Evolutionary conservation across 1,140 invertebrate genomes (phyloP).

Genomic region (Diachasmimorpha longicaudata): DNA sequence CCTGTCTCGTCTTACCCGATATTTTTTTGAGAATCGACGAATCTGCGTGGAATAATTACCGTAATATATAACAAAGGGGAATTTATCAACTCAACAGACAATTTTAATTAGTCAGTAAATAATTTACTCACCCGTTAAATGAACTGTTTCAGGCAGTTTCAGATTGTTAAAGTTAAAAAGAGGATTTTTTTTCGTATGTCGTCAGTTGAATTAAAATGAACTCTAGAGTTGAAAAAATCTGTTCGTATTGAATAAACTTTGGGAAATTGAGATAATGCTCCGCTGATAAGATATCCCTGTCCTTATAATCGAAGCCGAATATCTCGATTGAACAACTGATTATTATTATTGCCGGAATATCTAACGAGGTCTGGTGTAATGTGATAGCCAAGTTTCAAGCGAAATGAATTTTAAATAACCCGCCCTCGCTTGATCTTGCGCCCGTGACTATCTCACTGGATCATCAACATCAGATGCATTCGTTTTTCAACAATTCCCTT

Average conservation of each 20-base stretch:
- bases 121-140: no score
- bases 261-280: no score
- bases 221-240: no score
- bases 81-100: no score
- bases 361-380: slow-evolving; percentile 26
- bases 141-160: no score
- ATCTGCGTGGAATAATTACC: no score
- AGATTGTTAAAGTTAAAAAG: no score
- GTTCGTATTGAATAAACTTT: no score
- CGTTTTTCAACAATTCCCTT: not conserved
- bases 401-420: slow-evolving; percentile 39
- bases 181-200: no score
- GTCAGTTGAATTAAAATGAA: no score
- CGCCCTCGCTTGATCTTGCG: slow-evolving; percentile 24
- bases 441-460: slow-evolving; percentile 43
- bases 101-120: no score
- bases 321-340: not conserved
- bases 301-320: not conserved
- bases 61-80: no score
- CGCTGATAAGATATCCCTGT: not conserved
- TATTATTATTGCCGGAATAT: not conserved
- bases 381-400: slow-evolving; percentile 22
- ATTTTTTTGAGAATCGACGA: not conserved
- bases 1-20: slow-evolving; percentile 59
- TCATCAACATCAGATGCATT: not conserved